Evolutionary conservation across 2,888 invertebrate genomes (phyloP).

Genomic region (Amphipyra berbera): DNA sequence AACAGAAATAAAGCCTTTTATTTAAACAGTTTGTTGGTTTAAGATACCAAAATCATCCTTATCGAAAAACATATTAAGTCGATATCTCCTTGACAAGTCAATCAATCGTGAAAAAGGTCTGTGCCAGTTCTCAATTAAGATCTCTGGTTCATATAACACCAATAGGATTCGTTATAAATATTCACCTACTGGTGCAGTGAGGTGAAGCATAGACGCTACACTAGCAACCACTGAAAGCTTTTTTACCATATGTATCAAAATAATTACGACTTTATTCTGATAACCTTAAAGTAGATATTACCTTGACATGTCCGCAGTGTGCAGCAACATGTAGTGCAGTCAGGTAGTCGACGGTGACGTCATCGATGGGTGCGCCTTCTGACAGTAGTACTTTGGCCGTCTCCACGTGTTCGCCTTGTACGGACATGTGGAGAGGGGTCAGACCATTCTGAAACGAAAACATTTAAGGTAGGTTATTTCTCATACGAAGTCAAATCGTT

Average conservation of each 20-base stretch:
- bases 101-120: no score
- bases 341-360: slow-evolving; percentile 99
- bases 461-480: not conserved
- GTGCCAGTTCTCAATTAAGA: no score
- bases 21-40: not conserved
- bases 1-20: slow-evolving; percentile 30
- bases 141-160: no score
- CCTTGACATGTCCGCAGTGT: slow-evolving; percentile 96
- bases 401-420: slow-evolving; percentile 99
- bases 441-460: slow-evolving; percentile 92
- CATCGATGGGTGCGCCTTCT: slow-evolving; percentile 99
- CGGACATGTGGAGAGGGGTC: slow-evolving; percentile 99
- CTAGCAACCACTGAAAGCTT: no score
- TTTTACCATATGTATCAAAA: not conserved
- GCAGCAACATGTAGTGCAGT: slow-evolving; percentile 99
- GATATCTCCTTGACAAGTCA: not conserved
- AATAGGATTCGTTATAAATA: no score
- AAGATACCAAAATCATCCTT: slow-evolving; percentile 4
- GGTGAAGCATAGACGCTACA: no score
- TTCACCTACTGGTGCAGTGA: no score
- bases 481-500: no score
- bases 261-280: not conserved
- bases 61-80: not conserved
- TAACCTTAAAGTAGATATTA: slow-evolving; percentile 50
- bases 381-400: slow-evolving; percentile 97